Evolutionary conservation across 2,113 vertebrate genomes (phyloP).

Genomic region (Tupaia chinensis): DNA sequence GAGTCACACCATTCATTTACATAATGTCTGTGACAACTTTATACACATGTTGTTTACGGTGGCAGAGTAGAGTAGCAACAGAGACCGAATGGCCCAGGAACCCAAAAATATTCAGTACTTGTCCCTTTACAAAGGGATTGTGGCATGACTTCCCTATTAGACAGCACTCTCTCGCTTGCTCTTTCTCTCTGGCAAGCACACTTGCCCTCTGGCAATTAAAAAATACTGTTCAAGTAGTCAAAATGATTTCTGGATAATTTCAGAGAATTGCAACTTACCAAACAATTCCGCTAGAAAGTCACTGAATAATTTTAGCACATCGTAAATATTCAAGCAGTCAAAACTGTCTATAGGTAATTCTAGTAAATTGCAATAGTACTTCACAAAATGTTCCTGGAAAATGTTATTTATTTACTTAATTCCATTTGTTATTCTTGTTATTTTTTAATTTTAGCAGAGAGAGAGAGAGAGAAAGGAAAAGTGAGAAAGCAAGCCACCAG

Average conservation of each 20-base stretch:
- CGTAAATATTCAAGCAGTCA: not conserved
- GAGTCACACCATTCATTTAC: not conserved
- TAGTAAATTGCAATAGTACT: conserved; percentile 1
- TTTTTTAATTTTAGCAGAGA: too few relatives aligned
- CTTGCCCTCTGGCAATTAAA: too few relatives aligned
- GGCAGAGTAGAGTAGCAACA: not conserved
- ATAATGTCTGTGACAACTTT: not conserved
- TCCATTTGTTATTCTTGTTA: too few relatives aligned
- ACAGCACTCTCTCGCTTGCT: too few relatives aligned
- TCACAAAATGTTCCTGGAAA: not conserved
- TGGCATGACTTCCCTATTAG: too few relatives aligned
- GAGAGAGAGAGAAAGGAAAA: too few relatives aligned
- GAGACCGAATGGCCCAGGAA: not conserved
- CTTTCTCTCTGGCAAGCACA: too few relatives aligned
- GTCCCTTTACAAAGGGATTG: not conserved
- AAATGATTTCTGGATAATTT: not conserved
- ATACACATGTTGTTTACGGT: not conserved
- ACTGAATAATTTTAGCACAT: too few relatives aligned
- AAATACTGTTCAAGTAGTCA: not conserved
- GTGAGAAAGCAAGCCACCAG: too few relatives aligned
- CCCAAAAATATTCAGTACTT: not conserved
- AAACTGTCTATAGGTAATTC: not conserved
- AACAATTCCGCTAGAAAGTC: too few relatives aligned
- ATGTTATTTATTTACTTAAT: not conserved
- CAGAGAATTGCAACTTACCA: not conserved